These are phyloP conservation scores for Ypsolopha scabrella DNA, from an alignment of 2,888 invertebrate genomes.

Conservation along the genomic window DNA sequence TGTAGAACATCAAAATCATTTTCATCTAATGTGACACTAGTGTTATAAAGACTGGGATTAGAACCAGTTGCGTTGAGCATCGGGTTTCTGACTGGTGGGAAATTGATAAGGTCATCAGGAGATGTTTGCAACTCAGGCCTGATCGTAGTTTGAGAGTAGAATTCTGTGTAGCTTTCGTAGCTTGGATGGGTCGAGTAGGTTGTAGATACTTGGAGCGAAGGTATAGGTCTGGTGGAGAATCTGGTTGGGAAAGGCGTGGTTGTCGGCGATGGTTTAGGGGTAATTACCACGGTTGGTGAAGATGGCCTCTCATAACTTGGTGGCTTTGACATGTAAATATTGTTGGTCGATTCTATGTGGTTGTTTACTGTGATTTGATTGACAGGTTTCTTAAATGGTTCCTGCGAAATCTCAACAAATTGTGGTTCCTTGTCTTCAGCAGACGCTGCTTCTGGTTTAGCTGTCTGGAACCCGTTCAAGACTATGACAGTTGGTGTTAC, in stretches of 20 bases:
- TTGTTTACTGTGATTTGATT: slow-evolving; percentile 72
- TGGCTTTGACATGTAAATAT: slow-evolving; percentile 56
- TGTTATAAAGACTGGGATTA: slow-evolving; percentile 54
- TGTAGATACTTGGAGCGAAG: slow-evolving; percentile 18
- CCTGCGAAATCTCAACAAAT: slow-evolving; percentile 63
- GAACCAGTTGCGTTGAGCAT: slow-evolving; percentile 79
- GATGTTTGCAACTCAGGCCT: slow-evolving; percentile 74
- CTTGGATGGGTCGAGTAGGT: slow-evolving; percentile 18
- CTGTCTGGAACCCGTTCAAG: slow-evolving; percentile 36
- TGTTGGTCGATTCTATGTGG: slow-evolving; percentile 70
- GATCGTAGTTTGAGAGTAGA: slow-evolving; percentile 36
- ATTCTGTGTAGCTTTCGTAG: slow-evolving; percentile 39
- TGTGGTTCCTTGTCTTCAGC: slow-evolving; percentile 37
- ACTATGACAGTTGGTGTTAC: slow-evolving; percentile 63
- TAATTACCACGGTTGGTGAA: slow-evolving; percentile 74
- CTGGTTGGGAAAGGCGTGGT: slow-evolving; percentile 48
- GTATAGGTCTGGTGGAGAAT: slow-evolving; percentile 16
- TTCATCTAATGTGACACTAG: slow-evolving; percentile 63
- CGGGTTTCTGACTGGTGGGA: slow-evolving; percentile 88
- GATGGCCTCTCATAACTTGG: slow-evolving; percentile 60
- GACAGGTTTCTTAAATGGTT: slow-evolving; percentile 60
- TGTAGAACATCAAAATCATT: slow-evolving; percentile 59
- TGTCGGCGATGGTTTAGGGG: slow-evolving; percentile 73
- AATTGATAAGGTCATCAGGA: slow-evolving; percentile 79
- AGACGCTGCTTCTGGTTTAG: slow-evolving; percentile 25